Conservation (phyloP, 2,888 invertebrate genomes). For the Spisula solida region DNA sequence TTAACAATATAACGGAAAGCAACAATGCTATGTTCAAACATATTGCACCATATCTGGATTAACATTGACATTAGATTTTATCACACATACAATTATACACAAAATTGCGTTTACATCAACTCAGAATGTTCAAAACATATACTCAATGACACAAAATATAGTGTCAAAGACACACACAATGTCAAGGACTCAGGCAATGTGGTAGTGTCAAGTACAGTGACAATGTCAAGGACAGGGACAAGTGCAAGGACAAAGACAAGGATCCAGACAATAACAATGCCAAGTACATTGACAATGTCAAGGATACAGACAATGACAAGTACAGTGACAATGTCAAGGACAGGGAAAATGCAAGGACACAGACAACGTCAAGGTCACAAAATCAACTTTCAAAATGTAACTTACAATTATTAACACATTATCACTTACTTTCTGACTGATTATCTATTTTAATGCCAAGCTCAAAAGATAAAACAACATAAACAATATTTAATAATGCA, state of each 20-base stretch:
- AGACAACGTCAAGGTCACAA: background rate
- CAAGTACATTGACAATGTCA: background rate
- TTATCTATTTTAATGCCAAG: too few relatives aligned
- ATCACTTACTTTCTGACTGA: too few relatives aligned
- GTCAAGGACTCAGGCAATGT: too few relatives aligned
- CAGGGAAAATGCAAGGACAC: background rate
- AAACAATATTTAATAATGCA: too few relatives aligned
- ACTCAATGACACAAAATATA: too few relatives aligned
- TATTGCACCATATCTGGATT: conserved; percentile 30
- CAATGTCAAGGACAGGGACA: background rate
- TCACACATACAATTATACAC: background rate
- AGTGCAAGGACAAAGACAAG: background rate
- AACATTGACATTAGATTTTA: background rate
- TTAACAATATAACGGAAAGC: background rate
- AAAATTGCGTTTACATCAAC: background rate
- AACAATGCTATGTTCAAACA: background rate
- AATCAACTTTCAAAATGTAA: too few relatives aligned
- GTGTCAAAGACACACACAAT: background rate
- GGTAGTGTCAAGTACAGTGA: background rate
- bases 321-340: background rate
- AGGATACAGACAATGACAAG: background rate
- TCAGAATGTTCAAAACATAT: background rate
- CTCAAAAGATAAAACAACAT: too few relatives aligned
- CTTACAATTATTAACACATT: background rate
- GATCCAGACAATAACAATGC: background rate